Percentiles rank a stretch among this genome's conserved stretches.
Conservation (phyloP, 2,113 vertebrate species). For the Turnix velox region DNA sequence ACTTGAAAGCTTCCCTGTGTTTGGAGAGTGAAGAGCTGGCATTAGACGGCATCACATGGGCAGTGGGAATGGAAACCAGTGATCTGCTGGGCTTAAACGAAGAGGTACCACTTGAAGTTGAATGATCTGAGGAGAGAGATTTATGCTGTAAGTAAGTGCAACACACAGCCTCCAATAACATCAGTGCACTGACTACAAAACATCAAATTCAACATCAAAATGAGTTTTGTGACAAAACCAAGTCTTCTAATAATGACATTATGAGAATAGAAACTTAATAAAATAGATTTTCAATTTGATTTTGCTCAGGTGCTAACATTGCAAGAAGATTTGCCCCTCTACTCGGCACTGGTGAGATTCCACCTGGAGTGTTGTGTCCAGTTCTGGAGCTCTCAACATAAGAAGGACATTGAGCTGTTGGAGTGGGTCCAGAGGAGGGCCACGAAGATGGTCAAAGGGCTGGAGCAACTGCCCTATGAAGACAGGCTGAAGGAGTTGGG, state of each 20-base stretch:
- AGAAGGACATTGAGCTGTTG: too few species aligned
- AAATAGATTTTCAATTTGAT: not conserved
- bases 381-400: too few species aligned
- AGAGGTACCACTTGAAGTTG: slow-evolving; percentile 84
- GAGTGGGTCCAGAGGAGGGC: too few species aligned
- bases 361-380: too few species aligned
- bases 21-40: slow-evolving; percentile 73
- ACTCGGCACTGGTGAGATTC: too few species aligned
- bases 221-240: not conserved
- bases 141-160: not conserved
- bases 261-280: not conserved
- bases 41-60: slow-evolving; percentile 85
- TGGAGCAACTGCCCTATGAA: too few species aligned
- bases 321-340: too few species aligned
- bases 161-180: not conserved
- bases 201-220: not conserved
- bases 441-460: too few species aligned
- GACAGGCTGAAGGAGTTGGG: too few species aligned
- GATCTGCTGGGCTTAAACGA: slow-evolving; percentile 81
- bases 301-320: not conserved
- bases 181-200: not conserved
- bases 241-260: not conserved
- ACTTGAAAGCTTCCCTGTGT: slow-evolving; percentile 65
- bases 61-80: slow-evolving; percentile 79
- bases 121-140: slow-evolving; percentile 81